Evolutionary conservation across 2,888 invertebrate species (phyloP), one percentile per base, ranked within the genome.

Genomic region (Liposcelis brunnea): DNA sequence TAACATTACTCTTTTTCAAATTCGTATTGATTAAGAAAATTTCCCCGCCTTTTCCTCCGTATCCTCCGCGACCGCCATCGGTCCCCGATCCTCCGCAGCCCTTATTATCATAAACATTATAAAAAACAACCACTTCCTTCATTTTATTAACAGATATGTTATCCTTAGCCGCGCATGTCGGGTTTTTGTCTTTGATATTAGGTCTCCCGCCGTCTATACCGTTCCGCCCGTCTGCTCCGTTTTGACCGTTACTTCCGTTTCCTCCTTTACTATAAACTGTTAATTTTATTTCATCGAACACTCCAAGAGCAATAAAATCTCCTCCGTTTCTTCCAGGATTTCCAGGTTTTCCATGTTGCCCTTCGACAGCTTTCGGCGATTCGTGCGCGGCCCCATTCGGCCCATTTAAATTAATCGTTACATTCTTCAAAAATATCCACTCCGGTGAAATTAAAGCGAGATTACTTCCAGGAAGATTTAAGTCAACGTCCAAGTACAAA

Each of bases 291-390:
- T 14, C 19, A 6, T 40, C 40, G 4, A 40, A 8, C 4, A 15
- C 16, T 18, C 40, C 40, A 4, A 19, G 3, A 16, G 5, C 40
- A 6, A 40, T 8, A 21, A 40, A 40, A 19, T 12, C 15, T n/a
- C 40, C 40, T 18, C 40, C 40, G 21, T 40, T n/a, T 6, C 6
- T 6, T 40, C 40, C 40, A 18, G 40, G 40, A 12, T 7, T 10
- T 7, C 37, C 14, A 12, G 8, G 8, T 7, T 18, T 40, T n/a
- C 12, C 16, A 14, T 40, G 26, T 26, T 26, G 5, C 26, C 26
- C 26, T 4, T 26, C 26, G 26, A 26, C 26, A 4, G 26, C 26
- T 8, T 4, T 26, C 8, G 4, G 4, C 4, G 5, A 6, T 26
- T 26, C 26, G 26, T 6, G 8, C 26, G 8, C 26, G 8, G 26